These are phyloP conservation scores for Sebastes itinus DNA, from an alignment of 2,797 vertebrate genomes.

Conservation along the genomic window DNA sequence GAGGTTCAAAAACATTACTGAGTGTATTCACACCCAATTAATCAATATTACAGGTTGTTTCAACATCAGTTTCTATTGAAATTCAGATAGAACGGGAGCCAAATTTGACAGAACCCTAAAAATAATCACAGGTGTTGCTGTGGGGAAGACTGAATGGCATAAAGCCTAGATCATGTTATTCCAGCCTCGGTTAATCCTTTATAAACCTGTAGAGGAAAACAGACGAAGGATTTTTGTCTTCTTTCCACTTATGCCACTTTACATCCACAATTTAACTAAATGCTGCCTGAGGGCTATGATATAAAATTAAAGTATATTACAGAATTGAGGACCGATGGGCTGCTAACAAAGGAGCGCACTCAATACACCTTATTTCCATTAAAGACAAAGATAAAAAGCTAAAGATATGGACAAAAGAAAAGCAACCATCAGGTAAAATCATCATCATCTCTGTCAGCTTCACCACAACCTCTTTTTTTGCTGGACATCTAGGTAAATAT, in stretches of 20 bases:
- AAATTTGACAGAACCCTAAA: conserved; percentile 3
- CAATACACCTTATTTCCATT: background rate
- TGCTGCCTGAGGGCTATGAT: conserved; percentile 15
- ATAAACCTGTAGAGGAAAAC: conserved; percentile 36
- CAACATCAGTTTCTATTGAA: background rate
- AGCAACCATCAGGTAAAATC: background rate
- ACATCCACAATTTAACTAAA: conserved; percentile 33
- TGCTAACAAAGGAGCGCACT: background rate
- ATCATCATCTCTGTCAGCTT: background rate
- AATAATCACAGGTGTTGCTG: conserved; percentile 20
- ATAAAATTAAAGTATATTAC: conserved; percentile 31
- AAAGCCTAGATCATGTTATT: conserved; percentile 28
- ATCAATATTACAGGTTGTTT: background rate
- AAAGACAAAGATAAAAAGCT: background rate
- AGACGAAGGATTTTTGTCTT: background rate
- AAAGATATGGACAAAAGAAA: background rate
- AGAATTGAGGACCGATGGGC: background rate
- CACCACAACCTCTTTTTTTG: background rate
- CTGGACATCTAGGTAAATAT: background rate
- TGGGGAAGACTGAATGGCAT: conserved; percentile 21
- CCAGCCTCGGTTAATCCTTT: conserved; percentile 39
- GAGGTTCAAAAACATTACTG: background rate
- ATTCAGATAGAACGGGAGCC: background rate
- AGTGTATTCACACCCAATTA: conserved; percentile 5
- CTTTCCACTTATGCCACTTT: conserved; percentile 19